A percentile compares a stretch with the other conserved stretches of the same genome.
phyloP scores from a whole-genome alignment of 2,797 vertebrate species.

The Heteromormyrus szaboi region DNA sequence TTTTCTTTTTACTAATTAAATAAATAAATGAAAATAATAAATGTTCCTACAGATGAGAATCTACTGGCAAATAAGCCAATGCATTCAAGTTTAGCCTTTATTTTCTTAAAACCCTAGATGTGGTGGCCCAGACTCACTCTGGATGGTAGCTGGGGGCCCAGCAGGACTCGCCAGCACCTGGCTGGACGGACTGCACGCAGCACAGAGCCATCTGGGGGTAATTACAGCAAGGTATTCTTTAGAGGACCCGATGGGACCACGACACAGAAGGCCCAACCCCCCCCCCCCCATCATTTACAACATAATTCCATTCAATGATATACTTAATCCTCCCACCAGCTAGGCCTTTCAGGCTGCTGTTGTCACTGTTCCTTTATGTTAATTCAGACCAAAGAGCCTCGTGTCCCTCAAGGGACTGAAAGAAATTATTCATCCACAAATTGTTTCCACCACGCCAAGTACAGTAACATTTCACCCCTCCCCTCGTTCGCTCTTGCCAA shows the following conservation, averaged over 20 bases:
- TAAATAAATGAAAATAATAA: neutral
- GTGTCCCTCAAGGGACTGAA: slow-evolving; percentile 73
- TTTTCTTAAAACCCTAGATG: slow-evolving; percentile 73
- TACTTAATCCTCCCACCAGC: slow-evolving; percentile 98
- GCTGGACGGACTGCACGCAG: slow-evolving; percentile 74
- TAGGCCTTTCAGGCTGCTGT: slow-evolving; percentile 82
- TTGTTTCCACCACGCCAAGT: slow-evolving; percentile 88
- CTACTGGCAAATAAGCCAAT: neutral
- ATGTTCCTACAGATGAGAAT: neutral
- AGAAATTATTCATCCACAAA: slow-evolving; percentile 93
- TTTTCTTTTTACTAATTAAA: neutral
- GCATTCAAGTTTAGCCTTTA: slow-evolving; percentile 50
- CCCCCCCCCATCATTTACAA: slow-evolving; percentile 95
- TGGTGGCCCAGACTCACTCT: slow-evolving; percentile 82
- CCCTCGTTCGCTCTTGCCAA: slow-evolving; percentile 23
- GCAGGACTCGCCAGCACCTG: slow-evolving; percentile 93
- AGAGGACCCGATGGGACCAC: slow-evolving; percentile 95
- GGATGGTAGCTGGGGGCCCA: slow-evolving; percentile 73
- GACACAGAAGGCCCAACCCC: slow-evolving; percentile 71
- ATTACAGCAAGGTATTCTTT: slow-evolving; percentile 99
- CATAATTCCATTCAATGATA: slow-evolving; percentile 98
- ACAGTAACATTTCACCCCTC: slow-evolving; percentile 79
- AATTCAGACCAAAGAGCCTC: slow-evolving; percentile 73
- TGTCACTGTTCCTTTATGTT: slow-evolving; percentile 96
- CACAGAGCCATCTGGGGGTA: slow-evolving; percentile 98